Conservation (phyloP, 2,888 invertebrate species). For the Sphecodes monilicornis region DNA sequence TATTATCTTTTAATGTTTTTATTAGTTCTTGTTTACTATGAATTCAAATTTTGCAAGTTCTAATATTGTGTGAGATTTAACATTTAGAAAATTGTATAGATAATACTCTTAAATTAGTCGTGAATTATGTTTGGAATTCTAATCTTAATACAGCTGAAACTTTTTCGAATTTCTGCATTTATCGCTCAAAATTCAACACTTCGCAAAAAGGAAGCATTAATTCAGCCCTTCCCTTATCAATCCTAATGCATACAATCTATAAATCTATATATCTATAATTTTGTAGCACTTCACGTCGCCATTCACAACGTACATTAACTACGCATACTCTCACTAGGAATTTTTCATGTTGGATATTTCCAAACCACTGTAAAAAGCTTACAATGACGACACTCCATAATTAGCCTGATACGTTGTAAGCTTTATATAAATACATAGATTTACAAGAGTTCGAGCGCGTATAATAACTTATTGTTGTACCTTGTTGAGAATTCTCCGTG, state of each 20-base stretch:
- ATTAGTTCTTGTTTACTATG: background rate
- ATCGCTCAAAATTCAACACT: background rate
- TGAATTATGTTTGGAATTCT: background rate
- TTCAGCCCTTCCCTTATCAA: too few relatives aligned
- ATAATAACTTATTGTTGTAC: constrained; percentile 22
- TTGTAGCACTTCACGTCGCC: background rate
- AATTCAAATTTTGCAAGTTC: background rate
- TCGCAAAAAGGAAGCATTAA: background rate
- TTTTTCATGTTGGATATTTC: background rate
- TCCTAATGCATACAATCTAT: too few relatives aligned
- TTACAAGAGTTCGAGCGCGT: constrained; percentile 5
- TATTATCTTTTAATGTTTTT: background rate
- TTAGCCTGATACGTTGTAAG: background rate
- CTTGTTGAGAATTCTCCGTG: constrained; percentile 24
- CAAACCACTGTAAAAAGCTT: background rate
- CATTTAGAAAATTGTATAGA: too few relatives aligned
- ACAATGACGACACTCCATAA: background rate
- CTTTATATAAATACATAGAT: background rate
- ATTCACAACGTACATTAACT: background rate
- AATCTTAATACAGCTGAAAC: background rate
- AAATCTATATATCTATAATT: too few relatives aligned
- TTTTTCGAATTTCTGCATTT: background rate
- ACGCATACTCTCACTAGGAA: background rate
- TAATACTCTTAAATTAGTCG: background rate
- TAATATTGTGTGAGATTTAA: background rate